These are phyloP conservation scores for Tethea ocularis DNA, from an alignment of 2,888 invertebrate genomes.

Conservation along the genomic window DNA sequence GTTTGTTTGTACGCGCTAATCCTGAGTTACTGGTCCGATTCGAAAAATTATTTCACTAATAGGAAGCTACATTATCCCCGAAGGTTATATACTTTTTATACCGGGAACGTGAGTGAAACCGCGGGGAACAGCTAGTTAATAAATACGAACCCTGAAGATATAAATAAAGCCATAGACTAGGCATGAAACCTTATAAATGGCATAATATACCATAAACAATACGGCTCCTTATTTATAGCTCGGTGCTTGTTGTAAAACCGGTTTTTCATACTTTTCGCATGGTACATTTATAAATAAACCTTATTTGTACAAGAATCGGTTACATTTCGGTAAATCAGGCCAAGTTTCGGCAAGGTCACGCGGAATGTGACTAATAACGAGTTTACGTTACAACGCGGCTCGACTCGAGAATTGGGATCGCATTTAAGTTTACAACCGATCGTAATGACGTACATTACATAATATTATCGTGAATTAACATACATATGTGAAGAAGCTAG, in stretches of 20 bases:
- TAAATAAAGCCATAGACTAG: neutral
- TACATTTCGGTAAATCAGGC: constrained; percentile 24
- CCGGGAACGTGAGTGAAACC: no score
- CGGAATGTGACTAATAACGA: constrained; percentile 13
- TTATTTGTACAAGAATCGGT: constrained; percentile 24
- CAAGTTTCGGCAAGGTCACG: constrained; percentile 29
- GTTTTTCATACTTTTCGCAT: neutral
- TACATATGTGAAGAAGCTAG: neutral
- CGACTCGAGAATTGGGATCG: neutral
- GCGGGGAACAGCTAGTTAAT: no score
- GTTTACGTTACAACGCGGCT: constrained; percentile 19
- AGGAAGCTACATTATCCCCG: no score
- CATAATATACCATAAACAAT: neutral
- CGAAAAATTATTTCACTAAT: no score
- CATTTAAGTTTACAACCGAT: constrained; percentile 18
- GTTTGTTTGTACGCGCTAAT: no score
- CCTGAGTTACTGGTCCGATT: no score
- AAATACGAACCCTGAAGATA: neutral
- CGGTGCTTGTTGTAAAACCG: neutral
- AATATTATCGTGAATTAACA: neutral
- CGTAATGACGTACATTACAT: constrained; percentile 12
- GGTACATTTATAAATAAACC: constrained; percentile 16
- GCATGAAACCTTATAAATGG: neutral
- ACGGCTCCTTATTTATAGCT: neutral
- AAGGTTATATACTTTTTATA: no score